These are phyloP conservation scores for Panulirus ornatus DNA, from an alignment of 1,140 invertebrate species.

Conservation along the genomic window DNA sequence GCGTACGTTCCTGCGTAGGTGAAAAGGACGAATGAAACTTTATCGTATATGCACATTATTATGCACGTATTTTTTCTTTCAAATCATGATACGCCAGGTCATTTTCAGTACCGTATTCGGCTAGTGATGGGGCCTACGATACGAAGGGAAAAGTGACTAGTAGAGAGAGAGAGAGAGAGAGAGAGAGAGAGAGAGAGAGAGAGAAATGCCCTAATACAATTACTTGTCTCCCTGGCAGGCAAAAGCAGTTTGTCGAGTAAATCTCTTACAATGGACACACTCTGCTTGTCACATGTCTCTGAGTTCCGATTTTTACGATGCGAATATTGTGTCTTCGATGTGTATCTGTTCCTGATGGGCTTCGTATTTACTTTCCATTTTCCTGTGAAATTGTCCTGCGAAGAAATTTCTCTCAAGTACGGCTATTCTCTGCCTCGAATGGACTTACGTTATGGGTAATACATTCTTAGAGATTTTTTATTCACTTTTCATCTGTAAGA, in stretches of 20 bases:
- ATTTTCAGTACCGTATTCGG: no score
- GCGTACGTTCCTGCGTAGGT: no score
- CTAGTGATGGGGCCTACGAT: no score
- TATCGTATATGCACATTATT: no score
- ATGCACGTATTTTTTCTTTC: no score
- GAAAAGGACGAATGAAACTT: no score
- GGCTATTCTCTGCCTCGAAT: neutral
- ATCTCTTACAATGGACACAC: neutral
- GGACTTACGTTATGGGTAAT: no score
- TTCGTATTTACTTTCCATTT: neutral
- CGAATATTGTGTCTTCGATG: neutral
- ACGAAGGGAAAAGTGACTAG: no score
- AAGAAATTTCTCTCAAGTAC: neutral
- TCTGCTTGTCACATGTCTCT: neutral
- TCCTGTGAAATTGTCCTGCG: neutral
- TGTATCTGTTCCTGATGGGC: neutral
- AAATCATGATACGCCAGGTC: no score
- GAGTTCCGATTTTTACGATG: neutral
- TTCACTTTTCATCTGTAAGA: no score
- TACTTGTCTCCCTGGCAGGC: neutral
- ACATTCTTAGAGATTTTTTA: no score
- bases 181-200: neutral
- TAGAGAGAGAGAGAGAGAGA: no score
- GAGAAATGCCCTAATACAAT: neutral
- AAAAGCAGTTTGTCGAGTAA: slow-evolving; percentile 12